A percentile compares a stretch with the other conserved stretches of the same genome.
phyloP scores from a whole-genome alignment of 1,140 invertebrate genomes.

The Marisa cornuarietis region DNA sequence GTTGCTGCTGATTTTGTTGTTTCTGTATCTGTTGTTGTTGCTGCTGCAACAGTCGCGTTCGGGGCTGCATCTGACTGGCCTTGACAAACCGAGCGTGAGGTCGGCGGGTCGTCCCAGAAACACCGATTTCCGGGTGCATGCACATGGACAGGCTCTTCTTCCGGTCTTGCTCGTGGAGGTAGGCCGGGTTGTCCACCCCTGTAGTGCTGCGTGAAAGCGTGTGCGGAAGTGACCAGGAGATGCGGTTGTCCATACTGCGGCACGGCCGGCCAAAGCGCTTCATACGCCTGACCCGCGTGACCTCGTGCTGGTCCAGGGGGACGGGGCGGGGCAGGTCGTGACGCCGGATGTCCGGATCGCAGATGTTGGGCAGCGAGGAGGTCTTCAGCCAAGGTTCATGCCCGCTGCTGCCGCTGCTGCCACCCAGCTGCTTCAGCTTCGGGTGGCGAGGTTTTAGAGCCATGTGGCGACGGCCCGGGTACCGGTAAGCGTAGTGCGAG shows the following conservation, averaged over 20 bases:
- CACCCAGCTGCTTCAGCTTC: conserved; percentile 18
- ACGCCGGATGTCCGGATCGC: conserved; percentile 30
- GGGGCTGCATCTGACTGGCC: conserved; percentile 21
- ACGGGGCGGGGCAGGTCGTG: conserved; percentile 10
- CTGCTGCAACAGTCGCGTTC: conserved; percentile 9
- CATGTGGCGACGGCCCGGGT: conserved; percentile 26
- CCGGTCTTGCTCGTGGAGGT: conserved; percentile 19
- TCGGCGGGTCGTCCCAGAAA: neutral
- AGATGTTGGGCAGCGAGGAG: conserved; percentile 54
- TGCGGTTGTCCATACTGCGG: conserved; percentile 18
- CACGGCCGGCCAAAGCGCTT: conserved; percentile 16
- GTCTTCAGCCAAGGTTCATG: conserved; percentile 53
- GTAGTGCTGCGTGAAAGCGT: conserved; percentile 4
- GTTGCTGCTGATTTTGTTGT: conserved; percentile 12
- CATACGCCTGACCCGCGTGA: neutral
- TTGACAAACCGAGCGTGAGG: conserved; percentile 13
- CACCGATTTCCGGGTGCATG: conserved; percentile 1
- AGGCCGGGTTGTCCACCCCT: conserved; percentile 28
- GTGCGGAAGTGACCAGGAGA: conserved; percentile 16
- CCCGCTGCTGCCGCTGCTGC: conserved; percentile 17
- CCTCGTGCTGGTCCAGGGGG: neutral
- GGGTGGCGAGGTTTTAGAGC: conserved; percentile 22
- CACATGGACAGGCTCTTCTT: conserved; percentile 26
- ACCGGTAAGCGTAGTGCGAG: conserved; percentile 32
- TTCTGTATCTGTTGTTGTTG: conserved; percentile 21